A percentile compares a stretch with the other conserved stretches of the same genome.
These are phyloP conservation scores for Lophotis ruficrista DNA, from an alignment of 2,113 vertebrate genomes.

Conservation along the genomic window DNA sequence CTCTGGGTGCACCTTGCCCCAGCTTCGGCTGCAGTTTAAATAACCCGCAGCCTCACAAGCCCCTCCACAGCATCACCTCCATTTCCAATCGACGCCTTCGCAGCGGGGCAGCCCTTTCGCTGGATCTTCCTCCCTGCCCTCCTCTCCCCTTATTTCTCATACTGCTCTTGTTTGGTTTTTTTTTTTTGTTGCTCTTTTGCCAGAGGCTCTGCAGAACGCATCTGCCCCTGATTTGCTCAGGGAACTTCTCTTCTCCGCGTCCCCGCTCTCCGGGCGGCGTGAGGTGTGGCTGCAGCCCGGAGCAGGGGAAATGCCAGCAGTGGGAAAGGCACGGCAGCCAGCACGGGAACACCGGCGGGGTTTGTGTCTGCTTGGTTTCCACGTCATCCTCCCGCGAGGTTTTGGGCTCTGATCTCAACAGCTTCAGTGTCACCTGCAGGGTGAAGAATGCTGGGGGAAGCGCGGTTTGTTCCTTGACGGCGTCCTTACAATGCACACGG, in stretches of 20 bases:
- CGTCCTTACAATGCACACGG: not conserved
- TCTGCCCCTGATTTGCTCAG: rapidly evolving
- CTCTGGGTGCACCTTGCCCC: not conserved
- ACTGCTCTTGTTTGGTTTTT: not conserved
- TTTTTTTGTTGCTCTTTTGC: not conserved
- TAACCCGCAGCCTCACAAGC: not conserved
- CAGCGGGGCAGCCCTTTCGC: not conserved
- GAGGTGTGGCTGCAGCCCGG: not conserved
- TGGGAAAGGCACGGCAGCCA: rapidly evolving
- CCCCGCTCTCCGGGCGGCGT: rapidly evolving
- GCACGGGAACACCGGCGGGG: rapidly evolving
- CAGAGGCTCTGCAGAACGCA: rapidly evolving
- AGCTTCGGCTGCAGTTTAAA: not conserved
- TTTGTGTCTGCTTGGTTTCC: not conserved
- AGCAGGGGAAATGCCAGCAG: rapidly evolving
- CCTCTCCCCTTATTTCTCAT: not conserved
- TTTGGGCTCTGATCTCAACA: not conserved
- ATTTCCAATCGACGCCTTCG: not conserved
- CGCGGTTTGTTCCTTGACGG: not conserved
- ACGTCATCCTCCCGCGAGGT: rapidly evolving
- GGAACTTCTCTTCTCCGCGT: not conserved
- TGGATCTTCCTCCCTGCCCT: not conserved
- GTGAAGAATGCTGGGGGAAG: not conserved
- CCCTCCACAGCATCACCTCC: not conserved
- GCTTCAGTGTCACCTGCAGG: not conserved